A percentile compares a stretch with the other conserved stretches of the same genome.
phyloP scores from a whole-genome alignment of 2,797 vertebrate species.

The Molossus molossus region DNA sequence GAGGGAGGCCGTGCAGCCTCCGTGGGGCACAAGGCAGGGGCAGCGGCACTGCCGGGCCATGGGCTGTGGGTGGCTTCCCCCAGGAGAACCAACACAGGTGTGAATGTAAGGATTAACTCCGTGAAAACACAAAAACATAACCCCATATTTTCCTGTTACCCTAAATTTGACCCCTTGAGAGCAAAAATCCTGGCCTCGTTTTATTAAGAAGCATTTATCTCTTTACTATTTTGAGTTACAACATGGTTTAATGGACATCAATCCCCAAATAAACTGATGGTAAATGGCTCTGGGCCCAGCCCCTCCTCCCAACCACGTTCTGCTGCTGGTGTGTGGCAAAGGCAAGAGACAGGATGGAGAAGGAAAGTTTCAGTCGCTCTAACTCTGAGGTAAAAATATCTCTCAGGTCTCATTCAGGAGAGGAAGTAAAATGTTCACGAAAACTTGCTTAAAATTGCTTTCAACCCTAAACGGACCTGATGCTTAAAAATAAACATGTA shows the following conservation, averaged over 20 bases:
- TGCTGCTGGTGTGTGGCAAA: neutral
- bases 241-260: slow-evolving; percentile 28
- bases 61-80: neutral
- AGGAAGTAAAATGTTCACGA: slow-evolving; percentile 66
- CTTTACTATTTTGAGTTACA: slow-evolving; percentile 50
- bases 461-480: neutral
- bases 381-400: neutral
- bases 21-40: neutral
- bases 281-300: neutral
- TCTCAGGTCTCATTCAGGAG: neutral
- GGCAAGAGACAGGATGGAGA: neutral
- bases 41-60: neutral
- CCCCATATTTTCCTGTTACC: neutral
- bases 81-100: neutral
- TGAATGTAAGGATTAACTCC: slow-evolving; percentile 29
- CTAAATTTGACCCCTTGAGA: slow-evolving; percentile 55
- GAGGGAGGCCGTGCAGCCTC: neutral
- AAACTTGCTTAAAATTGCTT: slow-evolving; percentile 46
- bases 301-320: neutral
- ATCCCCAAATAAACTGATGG: slow-evolving; percentile 17
- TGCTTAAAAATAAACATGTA: slow-evolving; percentile 13
- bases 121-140: neutral
- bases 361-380: neutral
- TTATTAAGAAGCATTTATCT: slow-evolving; percentile 59
- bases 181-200: slow-evolving; percentile 55